Percentiles rank a stretch among this genome's conserved stretches.
phyloP scores from a whole-genome alignment of 2,113 vertebrate genomes.

The Asarcornis scutulata region DNA sequence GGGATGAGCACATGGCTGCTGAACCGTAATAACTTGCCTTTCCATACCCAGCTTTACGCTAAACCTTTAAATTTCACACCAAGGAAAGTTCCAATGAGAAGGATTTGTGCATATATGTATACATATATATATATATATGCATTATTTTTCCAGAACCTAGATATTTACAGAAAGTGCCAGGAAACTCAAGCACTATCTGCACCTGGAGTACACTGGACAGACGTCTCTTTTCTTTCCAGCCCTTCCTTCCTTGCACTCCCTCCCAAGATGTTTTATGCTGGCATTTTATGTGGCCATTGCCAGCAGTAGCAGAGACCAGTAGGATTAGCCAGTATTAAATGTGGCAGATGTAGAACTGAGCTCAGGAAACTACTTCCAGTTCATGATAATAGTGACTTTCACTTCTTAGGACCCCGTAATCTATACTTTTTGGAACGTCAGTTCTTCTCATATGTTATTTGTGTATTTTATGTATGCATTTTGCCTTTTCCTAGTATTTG shows the following conservation, averaged over 20 bases:
- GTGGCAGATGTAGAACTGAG: neutral
- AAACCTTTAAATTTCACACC: neutral
- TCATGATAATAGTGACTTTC: neutral
- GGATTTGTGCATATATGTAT: neutral
- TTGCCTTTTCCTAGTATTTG: neutral
- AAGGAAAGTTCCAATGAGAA: neutral
- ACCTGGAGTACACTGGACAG: fast-evolving
- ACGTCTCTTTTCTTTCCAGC: neutral
- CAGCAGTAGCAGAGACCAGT: neutral
- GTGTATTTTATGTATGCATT: neutral
- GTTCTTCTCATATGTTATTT: neutral
- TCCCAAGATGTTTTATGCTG: neutral
- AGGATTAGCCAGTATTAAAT: neutral
- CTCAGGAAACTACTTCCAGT: neutral
- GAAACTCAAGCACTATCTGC: neutral
- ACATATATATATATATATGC: too few relatives aligned
- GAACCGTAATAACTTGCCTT: neutral
- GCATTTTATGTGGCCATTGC: neutral
- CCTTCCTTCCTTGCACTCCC: neutral
- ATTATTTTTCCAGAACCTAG: neutral
- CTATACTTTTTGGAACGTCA: neutral
- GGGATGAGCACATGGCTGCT: neutral
- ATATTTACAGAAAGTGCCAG: neutral
- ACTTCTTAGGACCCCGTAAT: neutral
- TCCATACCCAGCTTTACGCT: neutral